Conservation (phyloP, 2,113 vertebrate genomes). For the Lipotes vexillifer region DNA sequence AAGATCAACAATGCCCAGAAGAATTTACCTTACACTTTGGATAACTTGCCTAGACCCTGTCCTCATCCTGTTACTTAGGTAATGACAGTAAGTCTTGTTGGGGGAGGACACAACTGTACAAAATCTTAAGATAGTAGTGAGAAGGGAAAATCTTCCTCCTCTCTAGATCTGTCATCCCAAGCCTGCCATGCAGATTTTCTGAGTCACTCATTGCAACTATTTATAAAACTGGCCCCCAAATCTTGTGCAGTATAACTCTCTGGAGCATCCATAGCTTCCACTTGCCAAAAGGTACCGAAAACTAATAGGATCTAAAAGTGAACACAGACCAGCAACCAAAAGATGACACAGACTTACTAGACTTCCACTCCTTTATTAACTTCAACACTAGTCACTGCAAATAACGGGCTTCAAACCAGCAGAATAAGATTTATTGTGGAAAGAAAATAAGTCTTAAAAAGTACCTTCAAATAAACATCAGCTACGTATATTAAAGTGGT, state of each 20-base stretch:
- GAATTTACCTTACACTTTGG: neutral
- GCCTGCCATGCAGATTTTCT: neutral
- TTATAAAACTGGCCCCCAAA: neutral
- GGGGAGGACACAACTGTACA: accelerated
- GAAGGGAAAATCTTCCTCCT: neutral
- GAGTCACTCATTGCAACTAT: neutral
- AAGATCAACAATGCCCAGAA: neutral
- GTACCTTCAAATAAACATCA: neutral
- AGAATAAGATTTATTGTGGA: neutral
- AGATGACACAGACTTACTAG: neutral
- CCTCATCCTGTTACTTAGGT: neutral
- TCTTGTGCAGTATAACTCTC: neutral
- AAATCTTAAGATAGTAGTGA: neutral
- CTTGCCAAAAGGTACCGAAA: neutral
- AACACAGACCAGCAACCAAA: neutral
- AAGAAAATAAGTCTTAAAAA: neutral
- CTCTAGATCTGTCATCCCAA: neutral
- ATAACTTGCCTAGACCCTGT: neutral
- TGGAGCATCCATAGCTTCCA: neutral
- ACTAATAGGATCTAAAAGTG: neutral
- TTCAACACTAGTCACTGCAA: neutral
- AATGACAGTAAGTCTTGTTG: neutral
- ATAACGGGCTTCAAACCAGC: neutral
- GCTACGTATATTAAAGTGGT: neutral
- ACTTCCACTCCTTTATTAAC: neutral